Percentiles rank a stretch among this genome's conserved stretches.
phyloP scores from a whole-genome alignment of 2,797 vertebrate species.

The Halcyon chelicuti region DNA sequence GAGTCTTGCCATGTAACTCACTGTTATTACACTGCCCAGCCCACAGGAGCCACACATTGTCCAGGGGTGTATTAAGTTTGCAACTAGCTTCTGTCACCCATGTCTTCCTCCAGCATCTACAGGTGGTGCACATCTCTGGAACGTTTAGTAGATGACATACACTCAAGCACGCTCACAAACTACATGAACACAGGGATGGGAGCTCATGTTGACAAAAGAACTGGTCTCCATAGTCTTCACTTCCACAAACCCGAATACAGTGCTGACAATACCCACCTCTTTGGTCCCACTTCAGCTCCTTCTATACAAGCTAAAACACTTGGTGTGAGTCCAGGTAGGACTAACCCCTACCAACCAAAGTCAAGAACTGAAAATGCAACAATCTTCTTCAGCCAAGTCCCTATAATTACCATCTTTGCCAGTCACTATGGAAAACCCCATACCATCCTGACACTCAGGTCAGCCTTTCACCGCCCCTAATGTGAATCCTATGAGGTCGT shows the following conservation, averaged over 20 bases:
- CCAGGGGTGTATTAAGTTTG: fast-evolving
- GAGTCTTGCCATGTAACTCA: not conserved
- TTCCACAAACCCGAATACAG: not conserved
- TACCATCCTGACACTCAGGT: not conserved
- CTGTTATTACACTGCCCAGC: not conserved
- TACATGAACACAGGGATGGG: not conserved
- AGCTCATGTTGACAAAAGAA: not conserved
- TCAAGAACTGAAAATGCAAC: not conserved
- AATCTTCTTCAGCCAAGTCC: not conserved
- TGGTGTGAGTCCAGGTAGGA: not conserved
- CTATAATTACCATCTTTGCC: not conserved
- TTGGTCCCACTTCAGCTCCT: not conserved
- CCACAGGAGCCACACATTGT: not conserved
- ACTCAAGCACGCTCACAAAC: not conserved
- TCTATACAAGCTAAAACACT: not conserved
- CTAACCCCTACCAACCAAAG: not conserved
- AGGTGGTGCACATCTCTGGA: not conserved
- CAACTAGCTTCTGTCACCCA: not conserved
- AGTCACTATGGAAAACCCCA: not conserved
- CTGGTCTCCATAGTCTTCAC: not conserved
- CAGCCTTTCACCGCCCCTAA: not conserved
- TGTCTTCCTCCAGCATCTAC: not conserved
- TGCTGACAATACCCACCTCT: not conserved
- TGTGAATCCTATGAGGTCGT: not conserved
- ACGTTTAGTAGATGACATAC: fast-evolving